Evolutionary conservation across 1,140 invertebrate species (phyloP).

Genomic region (Caenorhabditis briggsae): DNA sequence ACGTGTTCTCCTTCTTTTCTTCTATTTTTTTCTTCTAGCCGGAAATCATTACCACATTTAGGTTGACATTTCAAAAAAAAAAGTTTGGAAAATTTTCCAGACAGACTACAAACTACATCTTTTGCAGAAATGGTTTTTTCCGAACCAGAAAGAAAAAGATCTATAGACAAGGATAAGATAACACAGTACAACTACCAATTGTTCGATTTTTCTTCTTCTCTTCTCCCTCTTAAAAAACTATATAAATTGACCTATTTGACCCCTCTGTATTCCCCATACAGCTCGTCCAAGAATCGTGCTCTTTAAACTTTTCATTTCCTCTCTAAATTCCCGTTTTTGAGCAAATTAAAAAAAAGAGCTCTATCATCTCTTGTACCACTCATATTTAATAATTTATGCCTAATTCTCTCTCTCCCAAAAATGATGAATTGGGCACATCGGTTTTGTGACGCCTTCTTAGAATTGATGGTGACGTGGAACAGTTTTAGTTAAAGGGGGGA

Average conservation of each 20-base stretch:
- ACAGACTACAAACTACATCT: not conserved
- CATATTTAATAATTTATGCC: not conserved
- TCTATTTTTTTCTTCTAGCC: not conserved
- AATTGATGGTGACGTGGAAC: constrained; percentile 11
- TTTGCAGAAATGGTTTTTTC: not conserved
- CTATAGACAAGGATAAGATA: no score
- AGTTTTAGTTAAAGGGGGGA: not conserved
- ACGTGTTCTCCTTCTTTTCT: not conserved
- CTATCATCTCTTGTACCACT: constrained; percentile 31
- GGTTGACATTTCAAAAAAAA: not conserved
- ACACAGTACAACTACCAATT: not conserved
- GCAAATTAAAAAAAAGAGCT: not conserved
- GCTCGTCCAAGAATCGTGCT: not conserved
- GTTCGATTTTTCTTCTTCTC: not conserved
- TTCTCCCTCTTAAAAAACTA: not conserved
- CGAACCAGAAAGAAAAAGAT: no score
- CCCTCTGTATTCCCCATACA: not conserved
- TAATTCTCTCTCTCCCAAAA: not conserved
- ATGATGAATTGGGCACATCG: constrained; percentile 30
- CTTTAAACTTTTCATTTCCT: constrained; percentile 42
- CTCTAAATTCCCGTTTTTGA: constrained; percentile 31
- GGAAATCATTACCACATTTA: constrained; percentile 20
- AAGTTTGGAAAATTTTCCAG: not conserved
- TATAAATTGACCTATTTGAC: not conserved
- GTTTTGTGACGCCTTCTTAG: not conserved